These are phyloP conservation scores for Ectemnius cavifrons DNA, from an alignment of 2,888 invertebrate genomes.

Conservation along the genomic window DNA sequence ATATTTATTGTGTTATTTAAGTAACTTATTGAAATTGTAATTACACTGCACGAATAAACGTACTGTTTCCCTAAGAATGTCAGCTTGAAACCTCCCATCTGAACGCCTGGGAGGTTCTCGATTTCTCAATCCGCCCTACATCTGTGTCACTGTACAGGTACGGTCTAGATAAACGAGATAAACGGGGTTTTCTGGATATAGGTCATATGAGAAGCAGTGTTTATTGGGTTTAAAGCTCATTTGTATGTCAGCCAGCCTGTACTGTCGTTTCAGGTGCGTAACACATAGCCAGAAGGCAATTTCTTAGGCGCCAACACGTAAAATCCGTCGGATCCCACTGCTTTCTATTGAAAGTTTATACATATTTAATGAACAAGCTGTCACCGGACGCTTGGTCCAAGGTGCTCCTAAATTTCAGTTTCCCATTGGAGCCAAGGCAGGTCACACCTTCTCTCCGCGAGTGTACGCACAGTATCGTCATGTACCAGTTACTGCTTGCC, in stretches of 20 bases:
- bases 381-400: slow-evolving; percentile 32
- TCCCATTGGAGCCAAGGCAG: slow-evolving; percentile 41
- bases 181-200: background rate
- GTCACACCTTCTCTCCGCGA: slow-evolving; percentile 42
- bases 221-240: slow-evolving; percentile 4
- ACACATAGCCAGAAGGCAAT: background rate
- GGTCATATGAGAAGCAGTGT: background rate
- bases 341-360: slow-evolving; percentile 69
- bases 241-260: background rate
- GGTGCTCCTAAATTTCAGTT: slow-evolving; percentile 62
- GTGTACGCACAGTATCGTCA: slow-evolving; percentile 28
- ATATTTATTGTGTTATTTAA: slow-evolving; percentile 65
- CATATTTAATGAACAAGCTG: slow-evolving; percentile 64
- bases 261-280: background rate
- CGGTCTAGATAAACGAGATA: background rate
- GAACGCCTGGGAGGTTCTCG: background rate
- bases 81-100: background rate
- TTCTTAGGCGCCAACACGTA: slow-evolving; percentile 1
- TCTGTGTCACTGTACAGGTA: background rate
- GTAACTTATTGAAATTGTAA: slow-evolving; percentile 69
- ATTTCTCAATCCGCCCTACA: no score
- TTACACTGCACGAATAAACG: slow-evolving; percentile 54
- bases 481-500: slow-evolving; percentile 20
- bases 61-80: background rate
- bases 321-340: slow-evolving; percentile 6